phyloP scores from a whole-genome alignment of 2,888 invertebrate species.

The Callyntrura guangdongensis region DNA sequence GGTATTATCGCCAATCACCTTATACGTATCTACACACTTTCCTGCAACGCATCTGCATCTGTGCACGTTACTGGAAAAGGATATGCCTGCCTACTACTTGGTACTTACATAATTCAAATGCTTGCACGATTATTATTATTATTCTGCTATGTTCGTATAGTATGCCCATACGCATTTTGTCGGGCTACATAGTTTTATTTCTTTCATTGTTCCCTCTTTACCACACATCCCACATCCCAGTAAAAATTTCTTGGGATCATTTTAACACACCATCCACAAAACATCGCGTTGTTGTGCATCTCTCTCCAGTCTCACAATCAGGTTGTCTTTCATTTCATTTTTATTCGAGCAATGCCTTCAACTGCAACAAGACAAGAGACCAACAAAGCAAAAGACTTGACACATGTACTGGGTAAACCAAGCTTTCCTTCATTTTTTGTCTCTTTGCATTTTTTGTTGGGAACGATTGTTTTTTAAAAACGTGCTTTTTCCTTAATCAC shows the following conservation, averaged over 20 bases:
- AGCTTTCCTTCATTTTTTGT: conserved; percentile 3
- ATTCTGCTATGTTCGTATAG: too few relatives aligned
- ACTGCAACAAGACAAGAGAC: background rate
- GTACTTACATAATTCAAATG: too few relatives aligned
- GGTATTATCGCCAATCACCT: background rate
- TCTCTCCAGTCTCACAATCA: background rate
- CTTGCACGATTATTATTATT: too few relatives aligned
- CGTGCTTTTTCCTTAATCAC: conserved; percentile 38
- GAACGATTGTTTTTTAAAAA: conserved; percentile 23
- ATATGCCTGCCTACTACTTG: too few relatives aligned
- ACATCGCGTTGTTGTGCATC: background rate
- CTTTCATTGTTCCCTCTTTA: background rate
- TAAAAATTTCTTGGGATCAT: background rate
- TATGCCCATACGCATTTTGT: too few relatives aligned
- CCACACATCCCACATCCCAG: background rate
- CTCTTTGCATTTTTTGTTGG: conserved; percentile 4
- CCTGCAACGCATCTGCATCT: background rate
- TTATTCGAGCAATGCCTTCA: background rate
- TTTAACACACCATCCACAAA: background rate
- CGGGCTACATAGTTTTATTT: background rate
- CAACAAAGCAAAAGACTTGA: background rate
- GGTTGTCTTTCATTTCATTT: background rate
- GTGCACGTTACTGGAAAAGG: background rate
- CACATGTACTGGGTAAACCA: background rate
- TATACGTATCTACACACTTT: background rate